These are phyloP conservation scores for Linepithema humile DNA, from an alignment of 1,140 invertebrate genomes.

Conservation along the genomic window DNA sequence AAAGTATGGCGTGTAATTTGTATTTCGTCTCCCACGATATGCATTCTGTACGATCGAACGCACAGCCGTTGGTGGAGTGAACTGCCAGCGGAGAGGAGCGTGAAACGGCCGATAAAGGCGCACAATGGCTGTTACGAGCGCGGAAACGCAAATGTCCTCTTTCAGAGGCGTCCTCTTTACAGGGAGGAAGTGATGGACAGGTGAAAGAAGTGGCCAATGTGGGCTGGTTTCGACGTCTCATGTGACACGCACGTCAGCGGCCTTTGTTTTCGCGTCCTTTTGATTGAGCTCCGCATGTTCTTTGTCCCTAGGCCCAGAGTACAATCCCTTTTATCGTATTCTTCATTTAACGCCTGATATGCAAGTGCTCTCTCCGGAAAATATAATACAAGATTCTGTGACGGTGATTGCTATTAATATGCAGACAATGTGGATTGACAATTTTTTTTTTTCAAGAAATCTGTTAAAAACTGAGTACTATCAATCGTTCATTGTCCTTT, in stretches of 20 bases:
- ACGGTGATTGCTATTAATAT: neutral
- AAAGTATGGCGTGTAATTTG: conserved; percentile 59
- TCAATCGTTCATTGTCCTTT: no score
- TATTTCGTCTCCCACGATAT: conserved; percentile 50
- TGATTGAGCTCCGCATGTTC: conserved; percentile 80
- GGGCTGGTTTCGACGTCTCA: conserved; percentile 83
- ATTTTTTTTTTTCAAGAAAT: neutral
- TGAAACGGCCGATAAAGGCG: conserved; percentile 69
- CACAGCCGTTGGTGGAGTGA: conserved; percentile 54
- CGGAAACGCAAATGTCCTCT: conserved; percentile 77
- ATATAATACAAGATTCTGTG: conserved; percentile 2
- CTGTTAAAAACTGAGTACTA: neutral
- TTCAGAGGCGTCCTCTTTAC: conserved; percentile 75
- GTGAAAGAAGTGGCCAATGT: conserved; percentile 85
- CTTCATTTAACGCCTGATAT: conserved; percentile 47
- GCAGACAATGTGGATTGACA: neutral
- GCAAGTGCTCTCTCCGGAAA: conserved; percentile 54
- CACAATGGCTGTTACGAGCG: conserved; percentile 73
- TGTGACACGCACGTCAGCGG: conserved; percentile 81
- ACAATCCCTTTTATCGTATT: conserved; percentile 58
- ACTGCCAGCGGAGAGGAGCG: conserved; percentile 48
- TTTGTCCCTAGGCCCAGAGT: conserved; percentile 39
- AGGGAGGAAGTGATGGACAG: conserved; percentile 81
- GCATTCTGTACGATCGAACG: conserved; percentile 59
- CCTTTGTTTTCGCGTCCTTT: conserved; percentile 82